A percentile compares a stretch with the other conserved stretches of the same genome.
Conservation (phyloP, 1,140 invertebrate species). For the Microplitis mediator region DNA sequence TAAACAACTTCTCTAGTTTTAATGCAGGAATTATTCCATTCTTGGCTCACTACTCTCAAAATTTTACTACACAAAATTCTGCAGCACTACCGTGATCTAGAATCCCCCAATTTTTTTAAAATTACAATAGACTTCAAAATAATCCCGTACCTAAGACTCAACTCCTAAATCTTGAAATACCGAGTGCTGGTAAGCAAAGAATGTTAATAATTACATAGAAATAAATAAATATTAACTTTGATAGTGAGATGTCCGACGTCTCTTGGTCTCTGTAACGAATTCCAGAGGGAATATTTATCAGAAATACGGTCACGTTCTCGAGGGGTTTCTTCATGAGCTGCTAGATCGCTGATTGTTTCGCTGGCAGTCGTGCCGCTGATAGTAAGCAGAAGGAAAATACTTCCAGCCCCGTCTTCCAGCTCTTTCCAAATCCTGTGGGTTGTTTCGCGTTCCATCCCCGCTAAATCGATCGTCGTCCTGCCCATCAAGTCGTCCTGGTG, state of each 20-base stretch:
- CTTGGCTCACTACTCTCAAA: too few relatives aligned
- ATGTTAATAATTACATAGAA: too few relatives aligned
- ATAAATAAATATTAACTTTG: slow-evolving; percentile 63
- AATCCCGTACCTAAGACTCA: too few relatives aligned
- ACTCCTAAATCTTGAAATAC: too few relatives aligned
- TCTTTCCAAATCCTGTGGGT: slow-evolving; percentile 89
- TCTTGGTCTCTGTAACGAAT: slow-evolving; percentile 76
- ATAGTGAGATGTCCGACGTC: slow-evolving; percentile 90
- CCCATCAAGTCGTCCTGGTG: slow-evolving; percentile 88
- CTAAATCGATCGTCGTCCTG: slow-evolving; percentile 85
- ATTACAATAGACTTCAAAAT: too few relatives aligned
- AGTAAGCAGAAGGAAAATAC: slow-evolving; percentile 87
- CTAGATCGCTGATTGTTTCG: slow-evolving; percentile 90
- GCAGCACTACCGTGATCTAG: too few relatives aligned
- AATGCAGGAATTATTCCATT: too few relatives aligned
- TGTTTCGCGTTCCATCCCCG: slow-evolving; percentile 82
- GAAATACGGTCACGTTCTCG: slow-evolving; percentile 70
- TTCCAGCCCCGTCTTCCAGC: slow-evolving; percentile 88
- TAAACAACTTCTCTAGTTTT: too few relatives aligned
- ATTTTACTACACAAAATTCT: too few relatives aligned
- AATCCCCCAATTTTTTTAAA: too few relatives aligned
- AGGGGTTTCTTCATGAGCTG: slow-evolving; percentile 81
- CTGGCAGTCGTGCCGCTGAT: slow-evolving; percentile 92
- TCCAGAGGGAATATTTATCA: slow-evolving; percentile 74
- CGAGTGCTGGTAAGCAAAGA: too few relatives aligned